phyloP scores from a whole-genome alignment of 2,113 vertebrate species.

The Pseudopipra pipra region DNA sequence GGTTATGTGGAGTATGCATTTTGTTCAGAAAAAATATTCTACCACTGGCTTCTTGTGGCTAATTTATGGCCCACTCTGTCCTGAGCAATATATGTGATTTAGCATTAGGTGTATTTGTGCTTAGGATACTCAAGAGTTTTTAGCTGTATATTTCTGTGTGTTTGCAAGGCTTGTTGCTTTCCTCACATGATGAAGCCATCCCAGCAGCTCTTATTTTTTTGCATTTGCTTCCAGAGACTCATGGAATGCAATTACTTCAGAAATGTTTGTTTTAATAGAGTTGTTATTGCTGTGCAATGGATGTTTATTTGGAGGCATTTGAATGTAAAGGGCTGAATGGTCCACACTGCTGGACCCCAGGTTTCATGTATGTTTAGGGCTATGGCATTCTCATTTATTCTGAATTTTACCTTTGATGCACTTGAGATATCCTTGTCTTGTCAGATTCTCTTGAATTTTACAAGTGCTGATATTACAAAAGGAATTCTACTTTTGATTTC shows the following conservation, averaged over 20 bases:
- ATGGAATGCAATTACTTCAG: background rate
- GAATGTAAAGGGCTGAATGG: background rate
- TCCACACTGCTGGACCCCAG: background rate
- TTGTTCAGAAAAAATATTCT: background rate
- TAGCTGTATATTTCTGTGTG: background rate
- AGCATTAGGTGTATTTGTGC: background rate
- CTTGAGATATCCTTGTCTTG: background rate
- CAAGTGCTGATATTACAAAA: background rate
- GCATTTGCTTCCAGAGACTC: background rate
- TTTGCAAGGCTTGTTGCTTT: background rate
- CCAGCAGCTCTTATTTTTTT: background rate
- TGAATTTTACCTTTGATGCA: background rate
- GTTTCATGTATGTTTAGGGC: background rate
- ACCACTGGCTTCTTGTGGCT: background rate
- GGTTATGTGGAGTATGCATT: background rate
- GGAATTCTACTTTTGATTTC: conserved; percentile 17
- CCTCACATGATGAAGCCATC: background rate
- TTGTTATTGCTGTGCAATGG: background rate
- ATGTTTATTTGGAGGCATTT: background rate
- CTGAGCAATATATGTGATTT: background rate
- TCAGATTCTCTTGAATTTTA: background rate
- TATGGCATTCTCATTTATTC: background rate
- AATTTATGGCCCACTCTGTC: background rate
- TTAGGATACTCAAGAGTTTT: background rate
- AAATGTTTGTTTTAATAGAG: background rate